Evolutionary conservation across 2,888 invertebrate species (phyloP), one percentile per base, ranked within the genome.

Genomic region (Itoplectis maculator): DNA sequence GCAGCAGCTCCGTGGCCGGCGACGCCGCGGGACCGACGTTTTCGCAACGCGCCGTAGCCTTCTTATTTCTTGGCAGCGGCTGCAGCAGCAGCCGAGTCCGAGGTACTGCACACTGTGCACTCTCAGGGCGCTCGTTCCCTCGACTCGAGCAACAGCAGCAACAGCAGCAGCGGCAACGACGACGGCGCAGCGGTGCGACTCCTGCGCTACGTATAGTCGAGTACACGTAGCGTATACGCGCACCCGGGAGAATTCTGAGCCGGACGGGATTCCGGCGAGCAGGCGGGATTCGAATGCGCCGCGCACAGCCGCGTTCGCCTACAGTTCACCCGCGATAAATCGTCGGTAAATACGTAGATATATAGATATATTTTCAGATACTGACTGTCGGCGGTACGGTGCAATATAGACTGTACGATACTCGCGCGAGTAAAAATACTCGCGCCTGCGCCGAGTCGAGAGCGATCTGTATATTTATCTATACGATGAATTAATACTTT

Each of bases 1-100:
- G 29, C 2, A 29, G 66, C 35, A n/a, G 45, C 63, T 47, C 79
- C 61, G 66, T 13, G 29, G n/a, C 75, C 47, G 72, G 29, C 72
- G 73, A 47, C 61, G 73, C 73, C 73, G 80, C 59, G 84, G 87
- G 84, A 87, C 84, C 88, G 88, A 91, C 90, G 90, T 91, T 91
- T 91, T 91, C 88, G 88, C 90, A 88, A 90, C 88, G 91, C 87
- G 85, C 88, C 88, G 88, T 91, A 91, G 86, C 84, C 87, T 88
- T 88, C 87, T 88, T 88, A 88, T 88, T 89, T 88, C 88, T 90
- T 88, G 88, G 89, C 88, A 88, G 75, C 73, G 81, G 51, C 45
- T 59, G 51, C 88, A 88, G 89, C 88, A 88, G 75, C 73, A 79
- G 51, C 45, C 68, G 51, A 66, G 13, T 5, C 65, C 54, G 78